phyloP scores from a whole-genome alignment of 2,113 vertebrate species.

The Corythoichthys haematopterus region DNA sequence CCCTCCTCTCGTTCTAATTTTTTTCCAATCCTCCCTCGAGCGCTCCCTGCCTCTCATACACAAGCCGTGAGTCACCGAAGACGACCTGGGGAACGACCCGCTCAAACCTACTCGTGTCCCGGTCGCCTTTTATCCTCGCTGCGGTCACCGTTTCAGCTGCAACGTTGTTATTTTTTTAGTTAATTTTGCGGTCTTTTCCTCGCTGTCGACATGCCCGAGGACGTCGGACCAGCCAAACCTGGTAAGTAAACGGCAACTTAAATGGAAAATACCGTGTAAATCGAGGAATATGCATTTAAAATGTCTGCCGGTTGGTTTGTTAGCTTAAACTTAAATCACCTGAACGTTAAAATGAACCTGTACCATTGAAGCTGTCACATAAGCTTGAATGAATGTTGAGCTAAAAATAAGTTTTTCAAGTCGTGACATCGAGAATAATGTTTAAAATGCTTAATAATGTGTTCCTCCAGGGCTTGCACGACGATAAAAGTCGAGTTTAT shows the following conservation, averaged over 20 bases:
- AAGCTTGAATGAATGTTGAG: background rate
- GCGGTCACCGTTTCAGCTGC: background rate
- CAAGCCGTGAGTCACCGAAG: slow-evolving; percentile 20
- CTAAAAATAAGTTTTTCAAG: background rate
- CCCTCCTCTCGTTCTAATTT: background rate
- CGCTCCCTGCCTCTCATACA: background rate
- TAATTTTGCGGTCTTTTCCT: background rate
- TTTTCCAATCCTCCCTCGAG: background rate
- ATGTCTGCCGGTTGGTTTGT: background rate
- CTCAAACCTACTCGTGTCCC: background rate
- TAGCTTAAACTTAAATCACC: background rate
- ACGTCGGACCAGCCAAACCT: slow-evolving; percentile 66
- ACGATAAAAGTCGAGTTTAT: background rate
- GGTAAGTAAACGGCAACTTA: slow-evolving; percentile 45
- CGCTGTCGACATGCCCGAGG: slow-evolving; percentile 49
- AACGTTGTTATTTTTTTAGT: slow-evolving; percentile 4
- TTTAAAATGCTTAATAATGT: background rate
- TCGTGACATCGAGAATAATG: background rate
- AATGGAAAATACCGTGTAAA: background rate
- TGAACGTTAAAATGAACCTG: background rate
- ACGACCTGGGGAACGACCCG: slow-evolving; percentile 2
- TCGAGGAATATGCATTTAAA: background rate
- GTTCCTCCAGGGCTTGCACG: background rate
- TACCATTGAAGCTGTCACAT: background rate
- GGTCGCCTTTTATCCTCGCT: background rate